phyloP scores from a whole-genome alignment of 1,140 invertebrate genomes.

The Pseudomyrmex pallidus region DNA sequence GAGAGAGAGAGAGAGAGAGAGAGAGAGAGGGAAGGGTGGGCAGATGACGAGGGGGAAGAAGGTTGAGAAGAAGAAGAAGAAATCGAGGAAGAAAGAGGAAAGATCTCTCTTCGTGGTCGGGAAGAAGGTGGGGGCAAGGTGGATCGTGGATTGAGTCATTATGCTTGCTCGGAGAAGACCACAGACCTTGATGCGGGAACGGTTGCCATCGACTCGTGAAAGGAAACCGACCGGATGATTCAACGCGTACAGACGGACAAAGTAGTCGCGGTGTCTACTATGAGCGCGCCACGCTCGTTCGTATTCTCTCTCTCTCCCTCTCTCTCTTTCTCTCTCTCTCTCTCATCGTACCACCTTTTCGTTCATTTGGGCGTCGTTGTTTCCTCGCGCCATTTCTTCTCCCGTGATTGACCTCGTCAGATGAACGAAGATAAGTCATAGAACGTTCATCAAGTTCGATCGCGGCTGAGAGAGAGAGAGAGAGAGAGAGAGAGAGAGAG shows the following conservation, averaged over 20 bases:
- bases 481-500: background rate
- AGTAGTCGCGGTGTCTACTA: slow-evolving; percentile 80
- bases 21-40: slow-evolving; percentile 17
- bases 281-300: slow-evolving; percentile 44
- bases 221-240: slow-evolving; percentile 83
- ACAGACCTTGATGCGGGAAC: slow-evolving; percentile 83
- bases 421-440: slow-evolving; percentile 48
- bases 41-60: background rate
- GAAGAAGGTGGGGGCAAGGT: slow-evolving; percentile 78
- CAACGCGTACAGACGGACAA: slow-evolving; percentile 81
- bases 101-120: slow-evolving; percentile 70
- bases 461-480: slow-evolving; percentile 10
- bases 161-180: slow-evolving; percentile 84
- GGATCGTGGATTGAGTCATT: slow-evolving; percentile 86
- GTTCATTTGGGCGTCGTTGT: slow-evolving; percentile 33
- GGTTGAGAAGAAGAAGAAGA: background rate
- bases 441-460: slow-evolving; percentile 62
- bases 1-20: slow-evolving; percentile 66
- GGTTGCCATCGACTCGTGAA: slow-evolving; percentile 82
- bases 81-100: slow-evolving; percentile 47
- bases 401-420: slow-evolving; percentile 23
- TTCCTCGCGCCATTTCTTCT: slow-evolving; percentile 68
- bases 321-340: too few relatives aligned
- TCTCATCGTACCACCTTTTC: background rate
- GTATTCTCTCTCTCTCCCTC: slow-evolving; percentile 44